Percentiles rank a stretch among this genome's conserved stretches.
Conservation (phyloP, 2,113 vertebrate genomes). For the Accipiter virgatus region DNA sequence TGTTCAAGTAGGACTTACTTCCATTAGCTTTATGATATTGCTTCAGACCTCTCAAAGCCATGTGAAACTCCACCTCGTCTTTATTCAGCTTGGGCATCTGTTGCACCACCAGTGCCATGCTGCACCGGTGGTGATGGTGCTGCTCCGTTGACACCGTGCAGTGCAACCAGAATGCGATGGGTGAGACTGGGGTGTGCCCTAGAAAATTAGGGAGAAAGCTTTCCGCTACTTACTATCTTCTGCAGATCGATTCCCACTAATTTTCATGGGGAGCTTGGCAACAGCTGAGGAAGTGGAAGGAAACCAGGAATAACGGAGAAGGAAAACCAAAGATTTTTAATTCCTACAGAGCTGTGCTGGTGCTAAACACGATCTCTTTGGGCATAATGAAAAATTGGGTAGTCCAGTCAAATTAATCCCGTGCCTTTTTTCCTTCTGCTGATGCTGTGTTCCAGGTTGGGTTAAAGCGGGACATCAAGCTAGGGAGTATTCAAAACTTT, state of each 20-base stretch:
- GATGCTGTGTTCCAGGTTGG: background rate
- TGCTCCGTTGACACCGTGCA: background rate
- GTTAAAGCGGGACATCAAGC: background rate
- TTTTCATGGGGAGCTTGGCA: background rate
- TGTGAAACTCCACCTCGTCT: background rate
- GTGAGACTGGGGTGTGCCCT: fast-evolving
- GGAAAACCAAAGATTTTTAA: background rate
- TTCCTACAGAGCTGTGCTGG: background rate
- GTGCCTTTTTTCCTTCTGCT: background rate
- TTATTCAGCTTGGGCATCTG: background rate
- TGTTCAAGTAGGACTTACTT: background rate
- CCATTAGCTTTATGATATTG: background rate
- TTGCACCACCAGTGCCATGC: background rate
- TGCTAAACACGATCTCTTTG: background rate
- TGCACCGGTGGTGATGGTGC: background rate
- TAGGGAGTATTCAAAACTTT: background rate
- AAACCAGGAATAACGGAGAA: background rate
- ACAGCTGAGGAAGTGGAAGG: background rate
- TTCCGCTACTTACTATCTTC: background rate
- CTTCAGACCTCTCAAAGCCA: background rate
- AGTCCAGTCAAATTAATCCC: background rate
- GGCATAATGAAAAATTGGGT: background rate
- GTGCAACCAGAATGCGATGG: fast-evolving
- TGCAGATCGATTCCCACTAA: background rate
- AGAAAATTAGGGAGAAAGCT: background rate